Evolutionary conservation across 2,888 invertebrate genomes (phyloP).

Genomic region (Lycocerus yunnanus): DNA sequence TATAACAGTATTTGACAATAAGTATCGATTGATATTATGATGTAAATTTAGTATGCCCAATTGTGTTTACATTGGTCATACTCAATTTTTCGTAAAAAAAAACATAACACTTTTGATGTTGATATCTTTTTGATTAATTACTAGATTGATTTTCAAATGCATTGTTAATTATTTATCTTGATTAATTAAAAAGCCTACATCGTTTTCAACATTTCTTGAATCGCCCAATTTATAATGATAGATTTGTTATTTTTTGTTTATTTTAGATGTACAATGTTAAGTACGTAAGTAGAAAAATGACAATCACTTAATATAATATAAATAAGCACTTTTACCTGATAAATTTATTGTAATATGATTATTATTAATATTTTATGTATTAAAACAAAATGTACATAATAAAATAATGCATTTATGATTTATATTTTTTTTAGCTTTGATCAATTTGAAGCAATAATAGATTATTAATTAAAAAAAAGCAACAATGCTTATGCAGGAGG

Average conservation of each 20-base stretch:
- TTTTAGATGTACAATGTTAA: not conserved
- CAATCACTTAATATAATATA: not conserved
- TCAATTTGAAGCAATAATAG: too few relatives aligned
- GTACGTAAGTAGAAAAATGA: not conserved
- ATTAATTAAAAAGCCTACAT: too few relatives aligned
- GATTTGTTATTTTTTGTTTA: not conserved
- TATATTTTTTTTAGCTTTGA: not conserved
- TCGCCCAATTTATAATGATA: not conserved
- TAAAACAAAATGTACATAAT: not conserved
- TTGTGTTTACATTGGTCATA: not conserved
- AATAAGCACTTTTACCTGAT: not conserved
- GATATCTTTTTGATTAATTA: too few relatives aligned
- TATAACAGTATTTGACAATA: constrained; percentile 1
- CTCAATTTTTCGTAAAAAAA: not conserved
- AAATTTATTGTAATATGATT: not conserved
- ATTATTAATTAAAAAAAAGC: too few relatives aligned
- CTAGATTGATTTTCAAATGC: not conserved
- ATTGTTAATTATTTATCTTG: not conserved
- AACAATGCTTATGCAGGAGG: too few relatives aligned
- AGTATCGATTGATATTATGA: not conserved
- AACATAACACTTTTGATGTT: not conserved
- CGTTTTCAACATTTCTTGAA: not conserved
- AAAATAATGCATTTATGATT: not conserved
- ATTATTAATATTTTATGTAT: not conserved
- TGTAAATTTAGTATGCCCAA: not conserved